These are phyloP conservation scores for Lysiphlebus fabarum DNA, from an alignment of 1,140 invertebrate genomes.

Conservation along the genomic window DNA sequence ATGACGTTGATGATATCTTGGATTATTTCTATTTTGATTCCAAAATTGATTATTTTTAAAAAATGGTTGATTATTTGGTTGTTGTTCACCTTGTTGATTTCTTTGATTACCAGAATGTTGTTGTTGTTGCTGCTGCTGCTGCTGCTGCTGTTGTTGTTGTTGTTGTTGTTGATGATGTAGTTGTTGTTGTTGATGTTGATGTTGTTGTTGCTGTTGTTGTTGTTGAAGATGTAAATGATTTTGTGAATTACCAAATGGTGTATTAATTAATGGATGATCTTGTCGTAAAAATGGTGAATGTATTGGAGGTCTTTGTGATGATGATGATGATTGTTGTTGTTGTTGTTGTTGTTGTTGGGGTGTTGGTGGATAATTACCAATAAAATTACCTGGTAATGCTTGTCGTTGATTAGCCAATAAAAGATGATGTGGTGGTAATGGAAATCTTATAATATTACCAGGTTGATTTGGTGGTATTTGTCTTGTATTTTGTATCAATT, in stretches of 20 bases:
- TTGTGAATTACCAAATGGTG: slow-evolving; percentile 12
- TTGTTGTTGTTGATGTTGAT: slow-evolving; percentile 11
- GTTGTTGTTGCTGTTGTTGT: slow-evolving; percentile 18
- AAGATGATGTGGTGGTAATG: slow-evolving; percentile 44
- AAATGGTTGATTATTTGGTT: slow-evolving; percentile 45
- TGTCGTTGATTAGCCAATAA: slow-evolving; percentile 39
- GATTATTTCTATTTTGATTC: slow-evolving; percentile 45
- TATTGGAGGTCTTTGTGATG: slow-evolving; percentile 35
- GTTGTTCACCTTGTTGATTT: slow-evolving; percentile 44
- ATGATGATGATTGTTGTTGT: background rate
- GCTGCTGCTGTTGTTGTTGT: slow-evolving; percentile 18
- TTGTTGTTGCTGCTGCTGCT: slow-evolving; percentile 40
- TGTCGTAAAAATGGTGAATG: slow-evolving; percentile 40
- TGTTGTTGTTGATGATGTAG: slow-evolving; percentile 25
- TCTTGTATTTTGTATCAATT: slow-evolving; percentile 47
- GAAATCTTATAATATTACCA: slow-evolving; percentile 54
- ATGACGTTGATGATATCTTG: slow-evolving; percentile 39
- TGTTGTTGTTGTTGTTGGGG: background rate
- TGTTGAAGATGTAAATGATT: slow-evolving; percentile 13
- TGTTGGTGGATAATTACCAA: slow-evolving; percentile 17
- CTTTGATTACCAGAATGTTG: slow-evolving; percentile 51
- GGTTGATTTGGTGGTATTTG: slow-evolving; percentile 47
- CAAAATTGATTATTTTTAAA: slow-evolving; percentile 51
- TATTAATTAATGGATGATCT: slow-evolving; percentile 29
- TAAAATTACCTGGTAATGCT: slow-evolving; percentile 42